Evolutionary conservation across 2,113 vertebrate species (phyloP).

Genomic region (Salminus brasiliensis): DNA sequence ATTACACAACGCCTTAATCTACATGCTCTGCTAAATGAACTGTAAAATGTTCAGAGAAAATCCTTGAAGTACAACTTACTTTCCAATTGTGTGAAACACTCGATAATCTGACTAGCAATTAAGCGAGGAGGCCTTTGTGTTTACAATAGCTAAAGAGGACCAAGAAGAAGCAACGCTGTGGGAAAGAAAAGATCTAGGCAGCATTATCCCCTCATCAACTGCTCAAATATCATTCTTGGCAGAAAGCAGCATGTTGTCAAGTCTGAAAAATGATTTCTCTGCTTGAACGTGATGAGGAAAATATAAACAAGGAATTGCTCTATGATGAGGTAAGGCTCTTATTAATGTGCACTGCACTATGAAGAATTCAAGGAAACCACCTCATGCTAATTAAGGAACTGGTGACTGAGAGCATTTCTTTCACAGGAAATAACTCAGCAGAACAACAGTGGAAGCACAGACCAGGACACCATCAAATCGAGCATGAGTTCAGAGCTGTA

Average conservation of each 20-base stretch:
- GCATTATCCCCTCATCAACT: constrained; percentile 30
- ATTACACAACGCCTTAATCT: not conserved
- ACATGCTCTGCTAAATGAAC: not conserved
- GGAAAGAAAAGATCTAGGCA: not conserved
- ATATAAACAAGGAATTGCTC: constrained; percentile 28
- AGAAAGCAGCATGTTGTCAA: constrained; percentile 31
- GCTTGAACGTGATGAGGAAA: not conserved
- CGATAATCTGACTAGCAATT: not conserved
- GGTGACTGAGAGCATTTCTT: not conserved
- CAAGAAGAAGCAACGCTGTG: not conserved
- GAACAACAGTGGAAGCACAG: constrained; percentile 1
- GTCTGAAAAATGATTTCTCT: constrained; percentile 43
- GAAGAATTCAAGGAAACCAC: constrained; percentile 39
- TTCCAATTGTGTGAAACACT: not conserved
- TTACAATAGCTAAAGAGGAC: not conserved
- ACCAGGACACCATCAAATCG: constrained; percentile 22
- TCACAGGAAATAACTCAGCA: constrained; percentile 40
- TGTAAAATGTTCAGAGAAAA: constrained; percentile 9
- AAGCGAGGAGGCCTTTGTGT: not conserved
- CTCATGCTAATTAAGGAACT: constrained; percentile 26
- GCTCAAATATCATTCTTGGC: constrained; percentile 50
- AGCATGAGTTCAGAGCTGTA: constrained; percentile 1
- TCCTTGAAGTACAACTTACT: not conserved
- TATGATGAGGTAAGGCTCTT: constrained; percentile 31
- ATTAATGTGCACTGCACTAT: not conserved